Evolutionary conservation across 2,888 invertebrate genomes (phyloP).

Genomic region (Volucella inflata): DNA sequence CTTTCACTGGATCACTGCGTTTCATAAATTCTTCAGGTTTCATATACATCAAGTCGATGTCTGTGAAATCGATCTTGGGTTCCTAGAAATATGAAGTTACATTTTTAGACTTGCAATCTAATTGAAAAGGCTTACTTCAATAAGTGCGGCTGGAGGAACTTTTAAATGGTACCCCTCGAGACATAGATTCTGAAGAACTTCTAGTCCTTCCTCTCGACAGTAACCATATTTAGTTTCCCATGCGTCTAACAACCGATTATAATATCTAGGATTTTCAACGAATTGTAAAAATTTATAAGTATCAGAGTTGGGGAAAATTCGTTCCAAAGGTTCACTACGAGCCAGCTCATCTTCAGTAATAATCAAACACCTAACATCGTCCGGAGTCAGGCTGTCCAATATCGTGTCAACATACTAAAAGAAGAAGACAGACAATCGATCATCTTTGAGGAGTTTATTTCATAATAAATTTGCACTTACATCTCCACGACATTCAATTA

Average conservation of each 20-base stretch:
- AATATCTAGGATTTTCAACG: constrained; percentile 93
- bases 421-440: background rate
- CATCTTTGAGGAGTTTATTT: constrained; percentile 8
- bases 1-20: constrained; percentile 26
- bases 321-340: constrained; percentile 88
- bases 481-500: constrained; percentile 82
- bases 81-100: constrained; percentile 76
- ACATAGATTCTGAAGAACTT: constrained; percentile 87
- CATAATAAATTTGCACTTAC: constrained; percentile 50
- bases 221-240: constrained; percentile 92
- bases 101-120: constrained; percentile 1
- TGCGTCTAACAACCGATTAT: constrained; percentile 95
- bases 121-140: constrained; percentile 78
- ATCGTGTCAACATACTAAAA: constrained; percentile 90
- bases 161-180: constrained; percentile 89
- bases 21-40: constrained; percentile 79
- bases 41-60: constrained; percentile 81
- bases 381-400: constrained; percentile 93
- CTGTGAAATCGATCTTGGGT: constrained; percentile 81
- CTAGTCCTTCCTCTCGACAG: constrained; percentile 85
- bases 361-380: constrained; percentile 94
- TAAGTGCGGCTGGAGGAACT: constrained; percentile 85
- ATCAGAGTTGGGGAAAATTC: constrained; percentile 92
- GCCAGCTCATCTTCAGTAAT: constrained; percentile 94
- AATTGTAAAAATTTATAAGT: constrained; percentile 92